These are phyloP conservation scores for Percopsis transmontana DNA, from an alignment of 2,113 vertebrate genomes.

Conservation along the genomic window DNA sequence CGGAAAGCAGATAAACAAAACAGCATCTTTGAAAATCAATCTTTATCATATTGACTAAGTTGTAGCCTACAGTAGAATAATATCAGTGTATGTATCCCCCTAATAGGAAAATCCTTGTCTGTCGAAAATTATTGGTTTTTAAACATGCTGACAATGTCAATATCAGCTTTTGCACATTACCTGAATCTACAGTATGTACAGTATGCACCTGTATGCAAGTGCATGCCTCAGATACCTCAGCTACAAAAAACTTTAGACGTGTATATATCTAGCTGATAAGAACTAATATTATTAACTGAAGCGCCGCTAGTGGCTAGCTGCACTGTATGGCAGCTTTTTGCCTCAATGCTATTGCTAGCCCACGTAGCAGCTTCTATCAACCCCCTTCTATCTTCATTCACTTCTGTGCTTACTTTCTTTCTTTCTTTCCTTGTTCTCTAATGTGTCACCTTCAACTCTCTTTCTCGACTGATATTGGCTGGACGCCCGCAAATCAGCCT, in stretches of 20 bases:
- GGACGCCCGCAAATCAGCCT: constrained; percentile 49
- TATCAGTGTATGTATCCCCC: constrained; percentile 15
- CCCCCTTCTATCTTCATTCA: too few species aligned
- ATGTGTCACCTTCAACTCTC: constrained; percentile 64
- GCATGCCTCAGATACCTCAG: too few species aligned
- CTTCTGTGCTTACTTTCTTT: background rate
- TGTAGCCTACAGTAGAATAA: constrained; percentile 50
- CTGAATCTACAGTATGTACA: too few species aligned
- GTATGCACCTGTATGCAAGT: too few species aligned
- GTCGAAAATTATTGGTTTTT: too few species aligned
- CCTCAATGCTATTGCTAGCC: too few species aligned
- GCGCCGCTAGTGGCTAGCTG: constrained; percentile 38
- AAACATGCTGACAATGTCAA: too few species aligned
- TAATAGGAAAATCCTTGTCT: constrained; percentile 34
- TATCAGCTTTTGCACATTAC: too few species aligned
- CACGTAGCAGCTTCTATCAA: too few species aligned
- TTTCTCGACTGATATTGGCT: constrained; percentile 39
- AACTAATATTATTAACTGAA: constrained; percentile 45
- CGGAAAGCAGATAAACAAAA: constrained; percentile 66
- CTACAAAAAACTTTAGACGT: constrained; percentile 8
- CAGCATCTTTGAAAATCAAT: constrained; percentile 65
- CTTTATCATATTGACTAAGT: constrained; percentile 60
- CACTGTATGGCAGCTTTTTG: constrained; percentile 30
- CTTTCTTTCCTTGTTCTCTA: constrained; percentile 20
- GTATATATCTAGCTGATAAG: constrained; percentile 37